Evolutionary conservation across 2,113 vertebrate species (phyloP).

Genomic region (Himantopus leucocephalus): DNA sequence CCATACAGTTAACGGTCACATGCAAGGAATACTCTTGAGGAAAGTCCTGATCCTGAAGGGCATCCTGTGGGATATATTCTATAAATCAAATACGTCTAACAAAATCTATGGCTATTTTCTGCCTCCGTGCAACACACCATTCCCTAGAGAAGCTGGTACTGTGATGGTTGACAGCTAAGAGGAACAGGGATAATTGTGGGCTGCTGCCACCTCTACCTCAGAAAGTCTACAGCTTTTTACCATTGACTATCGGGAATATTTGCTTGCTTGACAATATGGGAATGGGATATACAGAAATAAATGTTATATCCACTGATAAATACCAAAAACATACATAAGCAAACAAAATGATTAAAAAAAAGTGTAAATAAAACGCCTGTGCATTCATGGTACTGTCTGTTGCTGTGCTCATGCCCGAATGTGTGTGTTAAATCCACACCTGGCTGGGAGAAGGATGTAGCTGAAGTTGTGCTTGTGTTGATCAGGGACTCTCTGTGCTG

Average conservation of each 20-base stretch:
- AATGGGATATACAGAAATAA: neutral
- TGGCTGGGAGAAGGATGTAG: neutral
- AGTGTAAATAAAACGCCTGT: neutral
- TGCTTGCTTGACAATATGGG: neutral
- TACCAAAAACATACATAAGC: neutral
- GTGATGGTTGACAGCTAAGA: neutral
- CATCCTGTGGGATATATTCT: neutral
- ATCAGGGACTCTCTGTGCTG: neutral
- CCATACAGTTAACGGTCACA: rapidly evolving
- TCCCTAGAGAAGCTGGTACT: neutral
- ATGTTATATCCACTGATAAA: neutral
- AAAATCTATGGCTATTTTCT: neutral
- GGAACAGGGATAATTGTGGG: neutral
- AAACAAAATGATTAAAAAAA: neutral
- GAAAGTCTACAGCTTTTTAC: neutral
- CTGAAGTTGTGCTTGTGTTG: neutral
- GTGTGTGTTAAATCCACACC: neutral
- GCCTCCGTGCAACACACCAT: neutral
- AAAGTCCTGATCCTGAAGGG: neutral
- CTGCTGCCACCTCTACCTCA: neutral
- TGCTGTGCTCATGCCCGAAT: neutral
- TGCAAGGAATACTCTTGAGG: neutral
- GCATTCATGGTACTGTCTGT: neutral
- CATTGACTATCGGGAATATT: neutral
- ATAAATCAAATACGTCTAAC: neutral